These are phyloP conservation scores for Chloroceryle amazona DNA, from an alignment of 2,797 vertebrate genomes.

Conservation along the genomic window DNA sequence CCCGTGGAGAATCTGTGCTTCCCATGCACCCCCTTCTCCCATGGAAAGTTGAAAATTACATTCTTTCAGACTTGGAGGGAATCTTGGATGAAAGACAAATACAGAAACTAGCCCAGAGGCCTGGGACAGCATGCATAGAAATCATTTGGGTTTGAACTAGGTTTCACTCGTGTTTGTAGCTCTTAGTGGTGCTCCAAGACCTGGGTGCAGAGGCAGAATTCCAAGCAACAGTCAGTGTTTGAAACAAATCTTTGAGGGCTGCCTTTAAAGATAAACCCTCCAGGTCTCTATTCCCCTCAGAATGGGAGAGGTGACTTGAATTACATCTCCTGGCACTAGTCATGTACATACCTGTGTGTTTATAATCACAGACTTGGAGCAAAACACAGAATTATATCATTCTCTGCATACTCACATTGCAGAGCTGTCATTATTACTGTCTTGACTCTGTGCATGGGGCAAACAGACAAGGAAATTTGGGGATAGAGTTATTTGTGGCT, in stretches of 20 bases:
- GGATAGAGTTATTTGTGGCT: no score
- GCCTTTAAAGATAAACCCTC: not conserved
- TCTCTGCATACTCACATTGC: no score
- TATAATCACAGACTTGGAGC: not conserved
- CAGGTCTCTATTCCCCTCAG: not conserved
- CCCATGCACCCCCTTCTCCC: accelerated
- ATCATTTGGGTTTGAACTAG: not conserved
- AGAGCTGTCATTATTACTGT: no score
- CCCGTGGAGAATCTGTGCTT: not conserved
- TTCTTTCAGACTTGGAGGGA: not conserved
- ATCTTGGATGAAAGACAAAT: not conserved
- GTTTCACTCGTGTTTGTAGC: not conserved
- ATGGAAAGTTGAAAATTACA: not conserved
- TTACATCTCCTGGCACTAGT: not conserved
- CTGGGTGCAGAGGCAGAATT: not conserved
- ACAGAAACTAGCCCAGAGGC: not conserved
- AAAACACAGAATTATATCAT: no score
- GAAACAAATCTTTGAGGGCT: not conserved
- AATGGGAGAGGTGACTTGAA: not conserved
- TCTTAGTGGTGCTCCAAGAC: not conserved
- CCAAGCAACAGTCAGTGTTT: not conserved
- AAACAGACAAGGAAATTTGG: no score
- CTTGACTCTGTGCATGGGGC: no score
- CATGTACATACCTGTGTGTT: not conserved
- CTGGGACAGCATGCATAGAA: not conserved